Evolutionary conservation across 2,797 vertebrate species (phyloP).

Genomic region (Bradypodion ventrale): DNA sequence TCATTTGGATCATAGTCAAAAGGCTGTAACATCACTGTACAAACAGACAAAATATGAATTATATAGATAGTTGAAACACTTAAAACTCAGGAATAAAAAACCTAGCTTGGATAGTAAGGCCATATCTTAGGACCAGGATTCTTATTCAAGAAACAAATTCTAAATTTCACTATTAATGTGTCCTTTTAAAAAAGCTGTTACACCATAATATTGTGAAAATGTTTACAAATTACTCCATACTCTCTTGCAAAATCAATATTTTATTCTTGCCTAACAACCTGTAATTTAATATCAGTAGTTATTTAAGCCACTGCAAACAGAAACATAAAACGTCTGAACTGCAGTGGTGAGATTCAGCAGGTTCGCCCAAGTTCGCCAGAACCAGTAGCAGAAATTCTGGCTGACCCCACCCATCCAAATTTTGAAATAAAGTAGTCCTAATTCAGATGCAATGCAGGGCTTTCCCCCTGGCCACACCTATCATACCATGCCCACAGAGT

Average conservation of each 20-base stretch:
- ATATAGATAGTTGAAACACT: background rate
- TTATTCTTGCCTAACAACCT: background rate
- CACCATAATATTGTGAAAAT: background rate
- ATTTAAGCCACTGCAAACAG: background rate
- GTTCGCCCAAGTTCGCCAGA: too few relatives aligned
- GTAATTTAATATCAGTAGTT: background rate
- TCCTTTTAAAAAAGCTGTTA: background rate
- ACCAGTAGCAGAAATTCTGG: too few relatives aligned
- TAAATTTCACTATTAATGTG: background rate
- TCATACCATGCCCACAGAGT: too few relatives aligned
- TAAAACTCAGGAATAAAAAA: background rate
- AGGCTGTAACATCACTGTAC: constrained; percentile 96
- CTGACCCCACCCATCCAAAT: too few relatives aligned
- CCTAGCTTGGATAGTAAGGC: background rate
- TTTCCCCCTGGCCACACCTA: too few relatives aligned
- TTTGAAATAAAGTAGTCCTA: too few relatives aligned
- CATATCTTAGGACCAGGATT: background rate
- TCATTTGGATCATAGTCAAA: constrained; percentile 99
- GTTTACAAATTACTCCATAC: background rate
- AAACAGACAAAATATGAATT: constrained; percentile 48
- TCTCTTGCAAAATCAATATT: background rate
- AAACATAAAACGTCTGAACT: background rate
- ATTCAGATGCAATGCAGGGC: too few relatives aligned
- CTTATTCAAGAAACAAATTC: background rate
- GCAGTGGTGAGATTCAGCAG: too few relatives aligned